A percentile compares a stretch with the other conserved stretches of the same genome.
Evolutionary conservation across 1,140 invertebrate species (phyloP).

Genomic region (Nephotettix cincticeps): DNA sequence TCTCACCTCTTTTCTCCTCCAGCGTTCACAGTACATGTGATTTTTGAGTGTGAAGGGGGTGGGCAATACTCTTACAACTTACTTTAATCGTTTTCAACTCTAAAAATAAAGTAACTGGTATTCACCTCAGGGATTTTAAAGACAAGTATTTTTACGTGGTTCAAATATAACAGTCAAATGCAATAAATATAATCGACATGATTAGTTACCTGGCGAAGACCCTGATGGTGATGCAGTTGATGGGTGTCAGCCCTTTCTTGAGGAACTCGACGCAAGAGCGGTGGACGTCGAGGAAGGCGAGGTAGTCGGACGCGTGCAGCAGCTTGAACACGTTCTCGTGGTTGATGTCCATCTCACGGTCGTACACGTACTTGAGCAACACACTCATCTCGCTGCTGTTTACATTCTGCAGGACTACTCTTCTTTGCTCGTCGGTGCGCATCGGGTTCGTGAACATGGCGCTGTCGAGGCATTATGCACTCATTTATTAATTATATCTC

Average conservation of each 20-base stretch:
- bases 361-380: constrained; percentile 80
- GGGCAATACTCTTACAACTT: not conserved
- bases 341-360: constrained; percentile 66
- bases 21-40: too few species aligned
- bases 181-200: not conserved
- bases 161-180: not conserved
- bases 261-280: constrained; percentile 77
- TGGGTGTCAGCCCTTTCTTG: constrained; percentile 58
- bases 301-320: constrained; percentile 73
- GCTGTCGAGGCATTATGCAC: constrained; percentile 47
- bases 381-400: constrained; percentile 68
- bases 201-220: constrained; percentile 63
- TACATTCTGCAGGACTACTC: constrained; percentile 74
- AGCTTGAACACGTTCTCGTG: constrained; percentile 75
- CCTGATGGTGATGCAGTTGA: constrained; percentile 80
- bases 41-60: not conserved
- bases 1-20: too few species aligned
- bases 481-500: too few species aligned
- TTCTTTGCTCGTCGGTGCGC: constrained; percentile 62
- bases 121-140: not conserved
- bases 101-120: not conserved
- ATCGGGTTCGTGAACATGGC: constrained; percentile 82
- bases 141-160: not conserved
- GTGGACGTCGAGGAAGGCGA: constrained; percentile 74
- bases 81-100: not conserved